Percentiles rank a stretch among this genome's conserved stretches.
Conservation (phyloP, 2,888 invertebrate species). For the Athrips mouffetella region DNA sequence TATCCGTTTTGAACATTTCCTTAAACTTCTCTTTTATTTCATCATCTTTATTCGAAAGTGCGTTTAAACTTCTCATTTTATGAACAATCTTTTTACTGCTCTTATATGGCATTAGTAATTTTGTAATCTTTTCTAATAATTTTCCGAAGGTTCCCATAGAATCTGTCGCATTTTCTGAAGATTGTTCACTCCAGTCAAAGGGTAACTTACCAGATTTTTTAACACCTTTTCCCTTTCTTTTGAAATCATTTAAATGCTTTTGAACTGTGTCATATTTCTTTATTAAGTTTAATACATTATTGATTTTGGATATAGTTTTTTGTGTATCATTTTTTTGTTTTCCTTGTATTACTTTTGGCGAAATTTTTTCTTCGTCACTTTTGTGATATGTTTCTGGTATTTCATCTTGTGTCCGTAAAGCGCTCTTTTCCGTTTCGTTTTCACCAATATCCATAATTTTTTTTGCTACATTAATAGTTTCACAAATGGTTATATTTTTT, state of each 20-base stretch:
- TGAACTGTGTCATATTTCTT: conserved; percentile 53
- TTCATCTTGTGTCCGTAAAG: neutral
- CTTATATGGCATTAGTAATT: conserved; percentile 50
- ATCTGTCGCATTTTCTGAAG: conserved; percentile 26
- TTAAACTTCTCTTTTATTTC: conserved; percentile 37
- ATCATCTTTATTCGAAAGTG: conserved; percentile 32
- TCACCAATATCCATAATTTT: conserved; percentile 23
- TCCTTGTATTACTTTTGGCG: too few species aligned
- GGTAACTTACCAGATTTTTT: conserved; percentile 1
- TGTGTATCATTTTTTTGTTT: conserved; percentile 25
- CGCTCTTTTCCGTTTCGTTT: too few species aligned
- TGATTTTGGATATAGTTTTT: conserved; percentile 49
- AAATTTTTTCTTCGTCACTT: neutral
- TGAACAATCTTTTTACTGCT: conserved; percentile 38
- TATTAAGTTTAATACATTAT: conserved; percentile 49
- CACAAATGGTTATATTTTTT: conserved; percentile 53
- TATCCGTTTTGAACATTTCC: conserved; percentile 39
- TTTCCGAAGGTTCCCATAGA: conserved; percentile 51
- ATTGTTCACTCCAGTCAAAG: conserved; percentile 1
- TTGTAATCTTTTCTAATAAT: conserved; percentile 55
- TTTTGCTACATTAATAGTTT: conserved; percentile 40
- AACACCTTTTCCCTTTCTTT: conserved; percentile 21
- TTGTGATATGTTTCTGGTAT: neutral
- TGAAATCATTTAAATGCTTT: conserved; percentile 35
- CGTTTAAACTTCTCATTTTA: conserved; percentile 37